A percentile compares a stretch with the other conserved stretches of the same genome.
Conservation (phyloP, 2,113 vertebrate species). For the Petrocephalus microphthalmus region DNA sequence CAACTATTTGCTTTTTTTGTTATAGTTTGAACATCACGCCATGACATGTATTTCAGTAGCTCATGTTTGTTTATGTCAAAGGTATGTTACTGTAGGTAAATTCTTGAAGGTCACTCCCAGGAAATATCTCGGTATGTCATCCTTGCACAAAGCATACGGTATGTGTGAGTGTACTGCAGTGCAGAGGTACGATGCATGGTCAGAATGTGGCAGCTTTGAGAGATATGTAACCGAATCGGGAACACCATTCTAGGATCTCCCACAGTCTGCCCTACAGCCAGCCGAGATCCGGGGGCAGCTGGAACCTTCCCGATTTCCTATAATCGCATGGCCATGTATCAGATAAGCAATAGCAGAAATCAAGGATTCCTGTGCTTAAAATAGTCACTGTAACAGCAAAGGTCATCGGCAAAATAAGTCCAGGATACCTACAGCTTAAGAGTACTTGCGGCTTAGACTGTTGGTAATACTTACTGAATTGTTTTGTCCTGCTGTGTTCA, state of each 20-base stretch:
- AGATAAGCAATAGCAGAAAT: background rate
- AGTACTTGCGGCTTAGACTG: too few relatives aligned
- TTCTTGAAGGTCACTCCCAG: background rate
- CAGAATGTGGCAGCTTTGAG: background rate
- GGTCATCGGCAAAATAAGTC: background rate
- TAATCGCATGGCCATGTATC: background rate
- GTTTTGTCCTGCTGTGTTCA: too few relatives aligned
- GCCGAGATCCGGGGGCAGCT: background rate
- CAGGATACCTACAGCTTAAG: background rate
- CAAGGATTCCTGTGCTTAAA: background rate
- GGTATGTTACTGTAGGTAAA: background rate
- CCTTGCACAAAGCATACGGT: background rate
- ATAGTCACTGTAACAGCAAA: background rate
- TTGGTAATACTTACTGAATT: too few relatives aligned
- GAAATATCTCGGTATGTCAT: background rate
- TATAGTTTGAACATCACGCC: background rate
- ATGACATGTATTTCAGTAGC: background rate
- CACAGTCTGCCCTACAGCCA: background rate
- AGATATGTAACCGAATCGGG: background rate
- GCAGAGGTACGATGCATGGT: background rate
- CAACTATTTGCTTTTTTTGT: background rate
- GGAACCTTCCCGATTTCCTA: background rate
- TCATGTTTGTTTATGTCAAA: background rate
- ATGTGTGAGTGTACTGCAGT: background rate
- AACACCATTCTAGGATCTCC: background rate